Base-by-base conservation (phyloP, 2,113 vertebrate species). In the Pimephales promelas region DNA sequence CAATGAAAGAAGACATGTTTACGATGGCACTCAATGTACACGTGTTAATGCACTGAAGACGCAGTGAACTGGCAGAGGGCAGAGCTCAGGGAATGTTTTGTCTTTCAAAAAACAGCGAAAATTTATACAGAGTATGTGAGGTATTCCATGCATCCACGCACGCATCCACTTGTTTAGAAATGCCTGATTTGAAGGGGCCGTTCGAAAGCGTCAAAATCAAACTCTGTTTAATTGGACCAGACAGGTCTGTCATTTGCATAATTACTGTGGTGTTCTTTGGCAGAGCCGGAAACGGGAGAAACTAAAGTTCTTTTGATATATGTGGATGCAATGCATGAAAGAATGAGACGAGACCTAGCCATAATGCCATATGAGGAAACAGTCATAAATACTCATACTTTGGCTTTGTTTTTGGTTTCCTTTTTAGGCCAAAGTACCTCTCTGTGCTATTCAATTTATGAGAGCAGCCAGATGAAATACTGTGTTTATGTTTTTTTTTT, bases 221-320 rank as follows among this genome's bases (percentile, higher is more conserved):
- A 45, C 83, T 88, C 72, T 84, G 70, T 16, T 81, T 89, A 86
- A 89, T 85, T 76, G 75, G 74, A 36, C 73, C 20, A 31, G 82
- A 86, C 87, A 89, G 68, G 72, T 75, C 45, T 84, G 54, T 88
- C 72, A 83, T 89, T 89, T 87, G 74, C 61, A 84, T 79, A 85
- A 89, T 88, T 56, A 86, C 83, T 88, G 79, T 54, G 79, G 86
- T 82, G 64, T 61, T 31, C 54, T 59, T 85, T 70, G 28, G 47
- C 54, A 54, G 83, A 24, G 43, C 22, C 52, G 79, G 57, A 59
- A 87, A 28, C 0, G 66, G 34, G 22, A 24, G 40, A 54, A 70
- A 36, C 6, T 54, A 24, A 70, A 40, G 18, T 36, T 54, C 36
- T 54, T 68, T 70, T 70, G 26, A 40, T 82, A 84, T 68, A 76